Conservation (phyloP, 2,797 vertebrate species). For the Pseudochromis fuscus region DNA sequence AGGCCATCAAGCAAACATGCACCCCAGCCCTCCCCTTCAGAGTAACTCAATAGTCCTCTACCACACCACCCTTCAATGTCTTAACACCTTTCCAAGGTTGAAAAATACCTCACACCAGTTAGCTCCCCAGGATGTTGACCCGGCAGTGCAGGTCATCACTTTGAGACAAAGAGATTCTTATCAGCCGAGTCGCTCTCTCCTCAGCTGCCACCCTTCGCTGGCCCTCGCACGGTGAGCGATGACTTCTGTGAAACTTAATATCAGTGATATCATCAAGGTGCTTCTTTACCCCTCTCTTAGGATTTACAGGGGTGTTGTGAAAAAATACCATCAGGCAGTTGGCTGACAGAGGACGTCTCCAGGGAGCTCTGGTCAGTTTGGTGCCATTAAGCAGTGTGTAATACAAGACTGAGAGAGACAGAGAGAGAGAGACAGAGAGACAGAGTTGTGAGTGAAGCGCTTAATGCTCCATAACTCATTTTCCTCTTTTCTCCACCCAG, state of each 20-base stretch:
- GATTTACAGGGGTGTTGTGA: constrained; percentile 69
- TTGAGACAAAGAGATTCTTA: constrained; percentile 84
- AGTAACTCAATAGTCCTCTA: constrained; percentile 80
- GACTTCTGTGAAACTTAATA: constrained; percentile 85
- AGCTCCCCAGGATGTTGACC: constrained; percentile 83
- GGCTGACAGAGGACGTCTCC: constrained; percentile 63
- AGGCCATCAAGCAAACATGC: constrained; percentile 74
- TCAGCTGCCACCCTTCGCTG: constrained; percentile 45
- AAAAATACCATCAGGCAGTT: constrained; percentile 67
- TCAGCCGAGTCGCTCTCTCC: constrained; percentile 64
- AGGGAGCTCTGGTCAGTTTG: constrained; percentile 75
- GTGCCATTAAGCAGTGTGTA: constrained; percentile 78
- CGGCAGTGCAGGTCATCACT: constrained; percentile 79
- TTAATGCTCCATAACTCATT: constrained; percentile 76
- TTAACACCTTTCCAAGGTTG: constrained; percentile 81
- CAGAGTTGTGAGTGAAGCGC: constrained; percentile 71
- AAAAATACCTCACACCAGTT: constrained; percentile 78
- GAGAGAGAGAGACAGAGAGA: constrained; percentile 27
- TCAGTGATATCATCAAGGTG: constrained; percentile 84
- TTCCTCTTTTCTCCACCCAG: constrained; percentile 59
- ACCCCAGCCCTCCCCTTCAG: constrained; percentile 46
- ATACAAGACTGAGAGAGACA: constrained; percentile 66
- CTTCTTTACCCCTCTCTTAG: constrained; percentile 71
- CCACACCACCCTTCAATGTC: constrained; percentile 73
- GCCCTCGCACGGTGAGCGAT: constrained; percentile 69